These are phyloP conservation scores for Uria aalge DNA, from an alignment of 2,113 vertebrate species.

Conservation along the genomic window DNA sequence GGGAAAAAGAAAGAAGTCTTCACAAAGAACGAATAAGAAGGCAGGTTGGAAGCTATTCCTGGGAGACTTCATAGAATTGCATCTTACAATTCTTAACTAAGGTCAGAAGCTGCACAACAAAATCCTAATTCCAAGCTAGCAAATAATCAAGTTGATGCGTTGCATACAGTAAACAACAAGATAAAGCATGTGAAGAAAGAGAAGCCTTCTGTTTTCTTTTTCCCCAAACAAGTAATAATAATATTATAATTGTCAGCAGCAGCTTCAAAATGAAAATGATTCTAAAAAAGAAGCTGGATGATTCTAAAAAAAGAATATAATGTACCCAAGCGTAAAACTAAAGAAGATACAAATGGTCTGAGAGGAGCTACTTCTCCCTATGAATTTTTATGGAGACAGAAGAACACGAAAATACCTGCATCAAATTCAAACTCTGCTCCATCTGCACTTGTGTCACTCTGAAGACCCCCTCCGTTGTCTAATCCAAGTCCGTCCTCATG, in stretches of 20 bases:
- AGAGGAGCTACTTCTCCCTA: background rate
- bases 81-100: background rate
- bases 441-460: conserved; percentile 96
- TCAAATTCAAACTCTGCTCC: conserved; percentile 98
- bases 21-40: background rate
- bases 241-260: background rate
- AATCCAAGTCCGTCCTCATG: conserved; percentile 79
- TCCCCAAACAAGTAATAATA: background rate
- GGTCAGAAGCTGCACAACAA: background rate
- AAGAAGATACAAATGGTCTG: background rate
- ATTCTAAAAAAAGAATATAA: background rate
- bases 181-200: background rate
- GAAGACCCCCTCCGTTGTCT: conserved; percentile 87
- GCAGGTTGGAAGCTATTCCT: background rate
- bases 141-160: background rate
- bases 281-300: background rate
- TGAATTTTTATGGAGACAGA: background rate
- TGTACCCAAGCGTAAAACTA: background rate
- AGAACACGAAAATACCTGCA: conserved; percentile 80
- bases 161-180: background rate
- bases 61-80: background rate
- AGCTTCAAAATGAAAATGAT: background rate
- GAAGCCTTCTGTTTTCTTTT: background rate
- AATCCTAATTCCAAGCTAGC: background rate
- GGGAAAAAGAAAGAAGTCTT: background rate